A percentile compares a stretch with the other conserved stretches of the same genome.
Conservation (phyloP, 2,797 vertebrate species). For the Schizothorax lantsangensis region DNA sequence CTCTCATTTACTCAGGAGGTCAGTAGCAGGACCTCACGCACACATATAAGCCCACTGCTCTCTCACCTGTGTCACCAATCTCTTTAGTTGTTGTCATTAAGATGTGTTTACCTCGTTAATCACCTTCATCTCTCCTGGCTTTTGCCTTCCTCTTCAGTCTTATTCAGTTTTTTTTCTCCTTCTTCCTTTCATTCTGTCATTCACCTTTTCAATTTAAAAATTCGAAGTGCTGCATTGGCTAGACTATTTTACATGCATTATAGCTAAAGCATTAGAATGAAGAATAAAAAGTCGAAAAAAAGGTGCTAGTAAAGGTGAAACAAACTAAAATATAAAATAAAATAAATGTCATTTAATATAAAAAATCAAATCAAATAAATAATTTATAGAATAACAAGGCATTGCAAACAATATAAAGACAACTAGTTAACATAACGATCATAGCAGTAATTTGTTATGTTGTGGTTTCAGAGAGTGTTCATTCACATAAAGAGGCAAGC, state of each 20-base stretch:
- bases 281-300: constrained; percentile 1
- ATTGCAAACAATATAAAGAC: neutral
- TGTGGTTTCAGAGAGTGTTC: neutral
- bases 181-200: constrained; percentile 41
- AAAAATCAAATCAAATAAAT: neutral
- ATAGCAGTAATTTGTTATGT: neutral
- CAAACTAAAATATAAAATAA: neutral
- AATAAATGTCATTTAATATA: neutral
- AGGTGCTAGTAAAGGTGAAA: neutral
- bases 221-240: neutral
- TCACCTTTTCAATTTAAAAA: neutral
- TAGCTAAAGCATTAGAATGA: neutral
- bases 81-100: constrained; percentile 50
- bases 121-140: constrained; percentile 46
- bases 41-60: constrained; percentile 25
- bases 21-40: constrained; percentile 38
- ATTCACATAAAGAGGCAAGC: neutral
- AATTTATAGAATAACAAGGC: neutral
- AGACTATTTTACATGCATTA: neutral
- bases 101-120: constrained; percentile 54
- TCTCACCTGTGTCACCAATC: constrained; percentile 19
- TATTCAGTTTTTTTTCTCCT: constrained; percentile 27
- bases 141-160: constrained; percentile 20
- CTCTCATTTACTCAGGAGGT: constrained; percentile 38
- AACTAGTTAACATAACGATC: neutral